Evolutionary conservation across 2,888 invertebrate genomes (phyloP).

Genomic region (Blastobasis adustella): DNA sequence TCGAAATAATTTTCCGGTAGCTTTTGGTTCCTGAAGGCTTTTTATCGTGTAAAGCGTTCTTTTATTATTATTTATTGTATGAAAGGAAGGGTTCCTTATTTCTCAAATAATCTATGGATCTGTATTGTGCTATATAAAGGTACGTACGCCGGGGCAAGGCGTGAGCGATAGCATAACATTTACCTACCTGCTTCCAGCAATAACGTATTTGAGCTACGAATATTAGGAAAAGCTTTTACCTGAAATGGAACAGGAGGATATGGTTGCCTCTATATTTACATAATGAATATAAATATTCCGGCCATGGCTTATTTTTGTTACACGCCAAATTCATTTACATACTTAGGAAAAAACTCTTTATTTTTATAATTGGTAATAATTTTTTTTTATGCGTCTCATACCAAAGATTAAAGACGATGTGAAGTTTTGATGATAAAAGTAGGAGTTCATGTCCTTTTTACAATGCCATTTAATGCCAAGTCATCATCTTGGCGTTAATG

Average conservation of each 20-base stretch:
- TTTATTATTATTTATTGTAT: conserved; percentile 9
- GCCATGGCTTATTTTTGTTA: too few relatives aligned
- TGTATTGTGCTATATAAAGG: conserved; percentile 1
- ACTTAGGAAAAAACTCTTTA: too few relatives aligned
- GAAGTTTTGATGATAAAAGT: too few relatives aligned
- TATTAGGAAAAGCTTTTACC: conserved; percentile 51
- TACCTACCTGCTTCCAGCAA: conserved; percentile 6
- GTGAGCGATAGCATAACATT: conserved; percentile 26
- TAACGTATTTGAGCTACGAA: conserved; percentile 18
- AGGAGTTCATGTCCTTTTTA: too few relatives aligned
- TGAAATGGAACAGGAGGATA: conserved; percentile 31
- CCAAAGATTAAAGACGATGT: too few relatives aligned
- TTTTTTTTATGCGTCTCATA: too few relatives aligned
- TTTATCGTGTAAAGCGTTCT: conserved; percentile 2
- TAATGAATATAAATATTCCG: conserved; percentile 22
- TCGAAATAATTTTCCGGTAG: not conserved
- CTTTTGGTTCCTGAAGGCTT: not conserved
- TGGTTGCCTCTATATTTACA: conserved; percentile 28
- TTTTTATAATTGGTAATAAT: too few relatives aligned
- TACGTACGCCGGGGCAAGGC: conserved; percentile 7
- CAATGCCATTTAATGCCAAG: too few relatives aligned
- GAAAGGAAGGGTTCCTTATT: not conserved
- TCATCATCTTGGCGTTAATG: too few relatives aligned
- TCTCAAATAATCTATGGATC: not conserved
- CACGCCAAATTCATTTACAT: too few relatives aligned